Conservation (phyloP, 2,888 invertebrate species). For the Lordiphosa andalusiaca region DNA sequence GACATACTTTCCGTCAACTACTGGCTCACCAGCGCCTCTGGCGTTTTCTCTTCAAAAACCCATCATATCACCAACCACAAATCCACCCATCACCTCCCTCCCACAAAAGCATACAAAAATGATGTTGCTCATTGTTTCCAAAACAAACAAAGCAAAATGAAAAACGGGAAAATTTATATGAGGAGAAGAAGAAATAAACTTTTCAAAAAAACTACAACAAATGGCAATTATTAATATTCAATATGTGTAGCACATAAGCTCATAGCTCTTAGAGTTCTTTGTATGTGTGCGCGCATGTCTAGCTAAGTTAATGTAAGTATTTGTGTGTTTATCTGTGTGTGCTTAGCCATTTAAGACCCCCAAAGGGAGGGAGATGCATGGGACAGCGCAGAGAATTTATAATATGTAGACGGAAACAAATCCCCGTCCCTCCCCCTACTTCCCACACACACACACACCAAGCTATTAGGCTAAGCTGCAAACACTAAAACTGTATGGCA, state of each 20-base stretch:
- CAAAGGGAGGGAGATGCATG: conserved; percentile 17
- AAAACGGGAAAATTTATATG: conserved; percentile 13
- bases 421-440: not conserved
- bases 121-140: conserved; percentile 61
- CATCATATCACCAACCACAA: no score
- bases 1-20: no score
- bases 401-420: conserved; percentile 6
- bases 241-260: conserved; percentile 47
- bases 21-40: no score
- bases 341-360: conserved; percentile 28
- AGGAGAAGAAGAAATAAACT: conserved; percentile 19
- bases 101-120: conserved; percentile 20
- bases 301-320: conserved; percentile 14
- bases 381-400: conserved; percentile 30
- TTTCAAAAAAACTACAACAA: conserved; percentile 36
- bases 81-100: not conserved
- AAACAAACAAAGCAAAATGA: conserved; percentile 49
- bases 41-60: no score
- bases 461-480: conserved; percentile 31
- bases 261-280: conserved; percentile 39
- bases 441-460: not conserved
- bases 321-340: conserved; percentile 26
- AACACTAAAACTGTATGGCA: conserved; percentile 21
- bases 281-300: conserved; percentile 24
- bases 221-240: conserved; percentile 68